These are phyloP conservation scores for Deilephila elpenor DNA, from an alignment of 2,888 invertebrate genomes.

Conservation along the genomic window DNA sequence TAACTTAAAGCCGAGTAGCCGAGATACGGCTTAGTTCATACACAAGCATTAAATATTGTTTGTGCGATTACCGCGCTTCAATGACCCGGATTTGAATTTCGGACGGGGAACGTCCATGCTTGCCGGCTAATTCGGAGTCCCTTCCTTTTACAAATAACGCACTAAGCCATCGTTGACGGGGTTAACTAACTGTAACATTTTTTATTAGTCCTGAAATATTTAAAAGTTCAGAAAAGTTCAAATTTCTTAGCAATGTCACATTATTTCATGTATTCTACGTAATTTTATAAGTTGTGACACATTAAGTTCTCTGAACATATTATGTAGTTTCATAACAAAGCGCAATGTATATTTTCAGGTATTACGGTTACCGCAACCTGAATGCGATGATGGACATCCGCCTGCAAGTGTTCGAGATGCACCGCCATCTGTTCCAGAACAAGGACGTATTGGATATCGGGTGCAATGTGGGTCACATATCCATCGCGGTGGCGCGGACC, in stretches of 20 bases:
- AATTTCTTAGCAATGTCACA: not conserved
- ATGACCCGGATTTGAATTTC: too few relatives aligned
- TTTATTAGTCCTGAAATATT: not conserved
- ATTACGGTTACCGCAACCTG: conserved; percentile 97
- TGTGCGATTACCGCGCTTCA: too few relatives aligned
- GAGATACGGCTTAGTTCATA: too few relatives aligned
- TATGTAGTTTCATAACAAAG: not conserved
- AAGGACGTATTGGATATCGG: conserved; percentile 98
- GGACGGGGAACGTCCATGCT: too few relatives aligned
- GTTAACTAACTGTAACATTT: too few relatives aligned
- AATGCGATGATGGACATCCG: conserved; percentile 93
- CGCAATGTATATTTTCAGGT: conserved; percentile 81
- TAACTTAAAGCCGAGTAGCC: too few relatives aligned
- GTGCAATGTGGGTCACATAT: conserved; percentile 98
- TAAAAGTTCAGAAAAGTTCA: too few relatives aligned
- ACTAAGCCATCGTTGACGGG: too few relatives aligned
- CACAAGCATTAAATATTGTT: too few relatives aligned
- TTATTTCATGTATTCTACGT: not conserved
- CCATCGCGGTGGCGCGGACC: conserved; percentile 94
- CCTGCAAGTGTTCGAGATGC: conserved; percentile 90
- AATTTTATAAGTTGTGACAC: not conserved
- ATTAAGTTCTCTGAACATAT: not conserved
- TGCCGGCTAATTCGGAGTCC: too few relatives aligned
- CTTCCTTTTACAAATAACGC: too few relatives aligned
- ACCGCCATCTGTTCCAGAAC: conserved; percentile 92